Base-by-base conservation (phyloP, 2,888 invertebrate genomes). In the Mimumesa dahlbomi region DNA sequence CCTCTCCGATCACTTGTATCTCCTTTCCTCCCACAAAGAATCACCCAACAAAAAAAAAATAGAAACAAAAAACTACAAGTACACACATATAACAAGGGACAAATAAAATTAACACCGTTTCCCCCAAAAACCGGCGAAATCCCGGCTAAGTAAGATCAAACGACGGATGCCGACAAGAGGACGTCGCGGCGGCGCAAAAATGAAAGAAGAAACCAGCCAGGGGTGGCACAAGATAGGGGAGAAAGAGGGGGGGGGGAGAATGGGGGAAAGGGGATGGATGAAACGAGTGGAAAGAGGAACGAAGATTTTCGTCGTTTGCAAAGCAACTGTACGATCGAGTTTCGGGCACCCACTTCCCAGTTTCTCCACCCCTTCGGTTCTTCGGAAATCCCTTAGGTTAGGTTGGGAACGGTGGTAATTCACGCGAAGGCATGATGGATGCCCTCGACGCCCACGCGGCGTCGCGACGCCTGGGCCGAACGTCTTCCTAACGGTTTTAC, bases 361-460 rank as follows among this genome's bases (percentile, higher is more conserved):
- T 19, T 62, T 49, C 16, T 36, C 40, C 40, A 14, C 40, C 5
- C 1, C 16, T 36, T 36, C n/a, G 11, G 36, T 16, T 16, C 40
- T 40, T 61, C 46, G 46, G 57, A 63, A 66, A 78, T 73, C 53
- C 62, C 64, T 75, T 73, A 64, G 68, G 73, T 75, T 62, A 50
- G 67, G 46, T 73, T 62, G 45, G 62, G 49, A 57, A 54, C 56
- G 54, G 64, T 85, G 86, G 85, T 86, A 87, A 88, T 88, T 88
- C 87, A 85, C 87, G 81, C 83, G 83, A 68, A 78, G 81, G 80
- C 84, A 87, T 87, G 88, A 88, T 87, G 83, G 85, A 88, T 87
- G 84, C 83, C 71, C 82, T 81, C 84, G 86, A 85, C 84, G 85
- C 83, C 85, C 82, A 79, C 85, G 78, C 85, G 87, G 84, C 88